Evolutionary conservation across 2,113 vertebrate genomes (phyloP), one percentile per base, ranked within the genome.

Genomic region (Equus przewalskii): DNA sequence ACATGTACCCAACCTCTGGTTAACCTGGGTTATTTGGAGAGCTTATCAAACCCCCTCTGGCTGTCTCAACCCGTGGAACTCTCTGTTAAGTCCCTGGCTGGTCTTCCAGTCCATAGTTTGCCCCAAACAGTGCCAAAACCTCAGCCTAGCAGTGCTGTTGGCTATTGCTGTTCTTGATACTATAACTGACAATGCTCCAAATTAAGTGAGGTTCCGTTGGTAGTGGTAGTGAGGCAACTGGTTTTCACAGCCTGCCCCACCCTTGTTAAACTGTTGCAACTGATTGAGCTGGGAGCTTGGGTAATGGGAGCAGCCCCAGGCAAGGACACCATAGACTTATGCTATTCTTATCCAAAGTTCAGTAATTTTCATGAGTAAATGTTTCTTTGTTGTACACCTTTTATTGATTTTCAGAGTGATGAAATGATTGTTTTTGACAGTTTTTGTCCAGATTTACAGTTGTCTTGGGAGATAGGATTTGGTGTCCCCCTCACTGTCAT

Each of bases 391-490:
- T 93, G 44, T 94, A 62, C 78, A 36, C n/a, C 49, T 86, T 95
- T 83, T 72, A 64, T 69, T 65, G 65, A 62, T 96, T 91, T 93
- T 89, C 69, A 73, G 60, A 91, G 46, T 91, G 76, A 93, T 56
- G 18, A 84, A 90, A 75, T 69, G 49, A 36, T 95, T 91, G 10
- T 64, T 82, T 95, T 91, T 70, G 82, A 88, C 14, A 86, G 36
- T 84, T 84, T 54, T 70, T 81, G 16, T 95, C 64, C 73, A 81
- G 58, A 51, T 93, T 93, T 62, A 30, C 76, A 91, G 46, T 67
- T 64, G 56, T 86, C 56, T 97, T 73, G 58, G 62, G 73, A 46
- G 22, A 73, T 44, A 60, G 9, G 79, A 86, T 96, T 83, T 92
- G 12, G 51, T 94, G 16, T 79, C 56, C 69, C 69, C 41, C 19